Base-by-base conservation (phyloP, 2,888 invertebrate species). In the Dynastes maya region DNA sequence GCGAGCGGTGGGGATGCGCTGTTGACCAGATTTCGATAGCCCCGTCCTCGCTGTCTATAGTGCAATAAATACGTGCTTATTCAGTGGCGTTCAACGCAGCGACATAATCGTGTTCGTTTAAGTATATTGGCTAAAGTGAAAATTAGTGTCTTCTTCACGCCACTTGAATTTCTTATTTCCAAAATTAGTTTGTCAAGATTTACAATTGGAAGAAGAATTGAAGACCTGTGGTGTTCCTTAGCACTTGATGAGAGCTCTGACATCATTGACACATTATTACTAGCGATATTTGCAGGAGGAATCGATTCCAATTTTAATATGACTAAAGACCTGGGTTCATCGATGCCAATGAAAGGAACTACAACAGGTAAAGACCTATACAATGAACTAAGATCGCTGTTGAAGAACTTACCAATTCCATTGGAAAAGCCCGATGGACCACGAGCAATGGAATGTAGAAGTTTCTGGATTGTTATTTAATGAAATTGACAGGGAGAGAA, bases 131-230 rank as follows among this genome's bases (percentile, higher is more conserved):
- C 22, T 22, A 22, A 22, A 22, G 22, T 22, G 22, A 22, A 22
- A 22, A 22, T 22, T 22, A 22, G 22, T 22, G 22, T 22, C 22
- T 22, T 22, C 22, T 22, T 22, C 22, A 22, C 22, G 22, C 22
- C 22, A 22, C 22, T 22, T 22, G 22, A 22, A 22, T 22, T 22
- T 22, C 22, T 22, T 22, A 63, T 75, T 22, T 40, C 37, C 11
- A 22, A n/a, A 3, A 22, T 37, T 67, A 67, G 9, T 75, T 75
- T 16, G 16, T 49, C 49, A 49, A 9, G 49, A 49, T 49, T 49
- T 13, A 29, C 29, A 29, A 3, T 3, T 29, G 29, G 29, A 29
- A 29, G 29, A 29, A 29, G 49, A 53, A 58, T 58, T 58, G 22
- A 58, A n/a, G 22, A 58, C 58, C 6, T 27, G 63, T 29, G 11